phyloP scores from a whole-genome alignment of 2,113 vertebrate genomes.

The Pagrus major region DNA sequence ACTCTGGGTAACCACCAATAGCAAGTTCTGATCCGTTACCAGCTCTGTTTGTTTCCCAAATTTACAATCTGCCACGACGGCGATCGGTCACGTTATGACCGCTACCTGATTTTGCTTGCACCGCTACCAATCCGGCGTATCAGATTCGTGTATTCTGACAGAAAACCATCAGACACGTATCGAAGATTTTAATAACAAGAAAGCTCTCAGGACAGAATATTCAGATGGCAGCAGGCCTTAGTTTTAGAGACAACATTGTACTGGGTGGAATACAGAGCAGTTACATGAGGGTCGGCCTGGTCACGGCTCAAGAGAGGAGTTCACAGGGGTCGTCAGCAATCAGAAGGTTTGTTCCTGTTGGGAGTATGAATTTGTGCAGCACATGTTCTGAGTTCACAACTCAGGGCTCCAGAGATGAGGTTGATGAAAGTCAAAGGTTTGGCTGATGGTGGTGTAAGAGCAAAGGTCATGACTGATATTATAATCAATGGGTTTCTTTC shows the following conservation, averaged over 20 bases:
- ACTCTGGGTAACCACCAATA: not conserved
- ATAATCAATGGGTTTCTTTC: not conserved
- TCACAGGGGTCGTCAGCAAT: constrained; percentile 1
- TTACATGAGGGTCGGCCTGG: not conserved
- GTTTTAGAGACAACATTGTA: not conserved
- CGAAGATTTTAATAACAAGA: not conserved
- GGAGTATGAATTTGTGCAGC: not conserved
- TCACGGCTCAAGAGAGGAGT: not conserved
- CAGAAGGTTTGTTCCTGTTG: not conserved
- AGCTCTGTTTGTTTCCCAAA: not conserved
- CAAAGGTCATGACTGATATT: constrained; percentile 1
- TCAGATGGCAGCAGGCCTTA: not conserved
- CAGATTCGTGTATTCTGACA: not conserved
- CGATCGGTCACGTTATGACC: not conserved
- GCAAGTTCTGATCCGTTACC: not conserved
- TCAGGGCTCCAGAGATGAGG: not conserved
- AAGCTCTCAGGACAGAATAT: not conserved
- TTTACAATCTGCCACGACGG: not conserved
- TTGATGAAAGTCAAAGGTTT: not conserved
- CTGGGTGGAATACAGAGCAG: not conserved
- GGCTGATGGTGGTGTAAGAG: not conserved
- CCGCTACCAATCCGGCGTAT: not conserved
- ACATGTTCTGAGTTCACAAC: not conserved
- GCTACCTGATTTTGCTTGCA: not conserved
- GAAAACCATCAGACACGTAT: not conserved